A percentile compares a stretch with the other conserved stretches of the same genome.
Evolutionary conservation across 2,797 vertebrate genomes (phyloP).

Genomic region (Crax fasciolata): DNA sequence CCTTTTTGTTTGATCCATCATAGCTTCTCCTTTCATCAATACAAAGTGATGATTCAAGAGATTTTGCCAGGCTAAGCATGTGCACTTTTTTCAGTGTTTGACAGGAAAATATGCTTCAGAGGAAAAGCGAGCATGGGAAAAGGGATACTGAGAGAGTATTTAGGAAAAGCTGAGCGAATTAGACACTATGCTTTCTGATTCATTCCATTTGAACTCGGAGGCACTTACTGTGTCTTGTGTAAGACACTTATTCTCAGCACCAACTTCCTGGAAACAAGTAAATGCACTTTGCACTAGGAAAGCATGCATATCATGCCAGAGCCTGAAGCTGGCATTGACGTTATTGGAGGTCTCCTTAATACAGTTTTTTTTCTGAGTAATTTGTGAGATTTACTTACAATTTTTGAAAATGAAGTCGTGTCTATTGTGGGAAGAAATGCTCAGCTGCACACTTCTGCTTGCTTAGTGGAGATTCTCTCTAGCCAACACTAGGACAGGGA

Average conservation of each 20-base stretch:
- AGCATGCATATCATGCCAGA: neutral
- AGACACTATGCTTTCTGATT: neutral
- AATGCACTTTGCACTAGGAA: neutral
- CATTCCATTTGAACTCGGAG: neutral
- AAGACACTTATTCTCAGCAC: neutral
- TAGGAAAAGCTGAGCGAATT: neutral
- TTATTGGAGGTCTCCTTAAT: neutral
- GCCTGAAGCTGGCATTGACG: neutral
- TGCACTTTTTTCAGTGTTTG: neutral
- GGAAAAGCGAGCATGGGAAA: neutral
- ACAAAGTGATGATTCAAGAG: neutral
- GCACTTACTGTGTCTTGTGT: neutral
- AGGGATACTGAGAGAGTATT: neutral
- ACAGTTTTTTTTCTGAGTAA: neutral
- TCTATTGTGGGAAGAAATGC: neutral
- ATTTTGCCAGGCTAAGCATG: neutral
- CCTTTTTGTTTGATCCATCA: neutral
- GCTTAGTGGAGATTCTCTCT: neutral
- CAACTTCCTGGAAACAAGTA: neutral
- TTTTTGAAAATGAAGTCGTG: neutral
- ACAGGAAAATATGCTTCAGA: neutral
- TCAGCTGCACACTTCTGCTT: neutral
- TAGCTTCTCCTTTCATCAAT: neutral
- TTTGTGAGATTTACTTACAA: neutral
- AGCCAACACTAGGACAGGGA: neutral